Evolutionary conservation across 2,113 vertebrate species (phyloP).

Genomic region (Ursus arctos): DNA sequence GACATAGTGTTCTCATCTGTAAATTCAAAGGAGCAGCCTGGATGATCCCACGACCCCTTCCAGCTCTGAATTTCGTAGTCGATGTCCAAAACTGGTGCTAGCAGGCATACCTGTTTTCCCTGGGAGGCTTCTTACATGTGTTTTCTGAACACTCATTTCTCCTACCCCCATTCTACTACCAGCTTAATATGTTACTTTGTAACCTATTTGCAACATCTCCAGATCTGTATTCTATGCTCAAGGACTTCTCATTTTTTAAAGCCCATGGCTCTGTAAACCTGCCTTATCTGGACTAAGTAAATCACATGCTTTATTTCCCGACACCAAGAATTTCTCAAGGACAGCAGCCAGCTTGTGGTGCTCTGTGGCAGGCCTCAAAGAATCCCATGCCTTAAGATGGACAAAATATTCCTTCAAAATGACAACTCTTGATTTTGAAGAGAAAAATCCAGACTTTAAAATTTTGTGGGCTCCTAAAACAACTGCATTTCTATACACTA

Average conservation of each 20-base stretch:
- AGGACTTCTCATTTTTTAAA: not conserved
- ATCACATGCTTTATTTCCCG: not conserved
- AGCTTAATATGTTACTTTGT: not conserved
- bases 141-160: not conserved
- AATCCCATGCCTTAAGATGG: not conserved
- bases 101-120: not conserved
- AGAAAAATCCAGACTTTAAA: not conserved
- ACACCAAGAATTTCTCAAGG: not conserved
- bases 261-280: not conserved
- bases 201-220: not conserved
- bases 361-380: not conserved
- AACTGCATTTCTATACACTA: not conserved
- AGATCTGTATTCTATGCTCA: not conserved
- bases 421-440: constrained; percentile 29
- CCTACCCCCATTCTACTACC: not conserved
- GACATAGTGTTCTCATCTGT: not conserved
- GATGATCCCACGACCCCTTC: not conserved
- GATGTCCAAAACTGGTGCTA: not conserved
- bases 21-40: not conserved
- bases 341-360: not conserved
- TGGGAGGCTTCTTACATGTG: not conserved
- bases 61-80: not conserved
- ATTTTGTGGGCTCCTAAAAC: not conserved
- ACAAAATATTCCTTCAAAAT: constrained; percentile 51
- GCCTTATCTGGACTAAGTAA: not conserved